These are phyloP conservation scores for Tholera decimalis DNA, from an alignment of 2,888 invertebrate genomes.

Conservation along the genomic window DNA sequence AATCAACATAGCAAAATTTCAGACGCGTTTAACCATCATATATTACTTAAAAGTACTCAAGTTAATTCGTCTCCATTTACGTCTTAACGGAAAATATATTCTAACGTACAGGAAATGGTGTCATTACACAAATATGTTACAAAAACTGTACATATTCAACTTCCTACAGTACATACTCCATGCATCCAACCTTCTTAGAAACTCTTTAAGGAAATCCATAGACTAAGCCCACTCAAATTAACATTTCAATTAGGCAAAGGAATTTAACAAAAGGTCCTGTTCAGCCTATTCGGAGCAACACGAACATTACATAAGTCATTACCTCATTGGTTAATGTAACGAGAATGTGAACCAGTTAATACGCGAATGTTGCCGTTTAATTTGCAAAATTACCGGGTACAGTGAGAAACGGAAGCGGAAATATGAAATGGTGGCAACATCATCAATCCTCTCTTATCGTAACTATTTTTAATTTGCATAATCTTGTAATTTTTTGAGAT, in stretches of 20 bases:
- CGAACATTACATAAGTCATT: slow-evolving; percentile 58
- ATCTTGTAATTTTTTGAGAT: slow-evolving; percentile 17
- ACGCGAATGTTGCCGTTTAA: slow-evolving; percentile 43
- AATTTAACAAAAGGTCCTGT: slow-evolving; percentile 59
- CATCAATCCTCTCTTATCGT: slow-evolving; percentile 46
- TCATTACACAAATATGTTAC: slow-evolving; percentile 48
- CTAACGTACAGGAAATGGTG: slow-evolving; percentile 44
- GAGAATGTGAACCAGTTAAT: slow-evolving; percentile 60
- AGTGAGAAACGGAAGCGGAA: slow-evolving; percentile 65
- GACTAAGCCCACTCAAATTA: slow-evolving; percentile 44
- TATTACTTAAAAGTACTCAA: slow-evolving; percentile 34
- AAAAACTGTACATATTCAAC: slow-evolving; percentile 39
- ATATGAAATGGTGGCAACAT: slow-evolving; percentile 47
- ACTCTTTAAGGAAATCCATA: slow-evolving; percentile 49
- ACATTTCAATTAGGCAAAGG: slow-evolving; percentile 57
- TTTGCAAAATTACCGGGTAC: slow-evolving; percentile 48
- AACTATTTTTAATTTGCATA: slow-evolving; percentile 51
- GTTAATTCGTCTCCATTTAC: slow-evolving; percentile 27
- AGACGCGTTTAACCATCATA: slow-evolving; percentile 13
- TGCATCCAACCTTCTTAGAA: slow-evolving; percentile 44
- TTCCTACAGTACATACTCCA: neutral
- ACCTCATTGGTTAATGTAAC: slow-evolving; percentile 52
- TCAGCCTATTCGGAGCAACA: slow-evolving; percentile 43
- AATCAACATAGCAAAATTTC: slow-evolving; percentile 31
- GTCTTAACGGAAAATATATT: slow-evolving; percentile 42